phyloP scores from a whole-genome alignment of 2,797 vertebrate genomes.

The Sebastes hubbsi region DNA sequence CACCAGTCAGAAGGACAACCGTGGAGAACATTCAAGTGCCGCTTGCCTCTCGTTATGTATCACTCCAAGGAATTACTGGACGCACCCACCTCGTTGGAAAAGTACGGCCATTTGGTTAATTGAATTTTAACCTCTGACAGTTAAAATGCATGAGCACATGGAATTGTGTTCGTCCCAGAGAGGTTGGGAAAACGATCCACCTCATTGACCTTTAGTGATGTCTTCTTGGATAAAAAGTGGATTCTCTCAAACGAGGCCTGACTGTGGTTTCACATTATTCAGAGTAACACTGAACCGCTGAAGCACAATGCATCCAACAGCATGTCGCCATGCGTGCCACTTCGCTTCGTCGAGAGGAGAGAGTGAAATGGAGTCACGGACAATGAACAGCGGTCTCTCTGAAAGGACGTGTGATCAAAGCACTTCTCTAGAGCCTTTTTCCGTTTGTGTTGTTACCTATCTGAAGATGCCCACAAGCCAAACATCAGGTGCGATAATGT shows the following conservation, averaged over 20 bases:
- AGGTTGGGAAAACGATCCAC: constrained; percentile 48
- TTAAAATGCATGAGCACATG: constrained; percentile 46
- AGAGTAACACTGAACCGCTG: constrained; percentile 7
- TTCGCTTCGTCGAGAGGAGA: constrained; percentile 24
- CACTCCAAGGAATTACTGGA: constrained; percentile 30
- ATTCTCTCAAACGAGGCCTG: constrained; percentile 49
- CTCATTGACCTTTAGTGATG: constrained; percentile 45
- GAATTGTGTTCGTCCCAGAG: constrained; percentile 8
- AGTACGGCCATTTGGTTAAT: constrained; percentile 24
- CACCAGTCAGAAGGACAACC: constrained; percentile 24
- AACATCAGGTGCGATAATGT: constrained; percentile 55
- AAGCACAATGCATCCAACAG: constrained; percentile 14
- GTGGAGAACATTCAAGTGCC: constrained; percentile 17
- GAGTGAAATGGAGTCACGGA: constrained; percentile 53
- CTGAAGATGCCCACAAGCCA: constrained; percentile 56
- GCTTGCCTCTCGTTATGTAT: constrained; percentile 32
- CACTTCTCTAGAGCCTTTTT: constrained; percentile 33
- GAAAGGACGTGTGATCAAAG: constrained; percentile 59
- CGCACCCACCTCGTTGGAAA: constrained; percentile 32
- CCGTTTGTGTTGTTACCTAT: constrained; percentile 34
- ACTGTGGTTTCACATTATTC: constrained; percentile 42
- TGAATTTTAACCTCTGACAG: constrained; percentile 50
- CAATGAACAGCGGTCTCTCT: constrained; percentile 33
- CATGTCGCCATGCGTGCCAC: constrained; percentile 3
- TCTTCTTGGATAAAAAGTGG: constrained; percentile 45